These are phyloP conservation scores for Myxocyprinus asiaticus DNA, from an alignment of 2,113 vertebrate genomes.

Conservation along the genomic window DNA sequence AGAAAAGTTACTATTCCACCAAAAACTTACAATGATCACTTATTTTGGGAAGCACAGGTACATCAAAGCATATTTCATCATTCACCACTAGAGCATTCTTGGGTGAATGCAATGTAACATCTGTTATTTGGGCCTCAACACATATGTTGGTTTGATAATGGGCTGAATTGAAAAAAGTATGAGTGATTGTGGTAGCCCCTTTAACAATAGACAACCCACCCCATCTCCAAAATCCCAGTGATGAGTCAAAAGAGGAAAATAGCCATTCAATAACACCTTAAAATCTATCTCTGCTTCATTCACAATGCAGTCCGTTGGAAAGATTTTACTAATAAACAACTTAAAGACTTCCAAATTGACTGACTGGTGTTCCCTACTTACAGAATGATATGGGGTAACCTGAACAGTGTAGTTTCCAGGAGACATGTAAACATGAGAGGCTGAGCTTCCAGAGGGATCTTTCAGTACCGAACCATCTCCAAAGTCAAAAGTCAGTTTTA, in stretches of 20 bases:
- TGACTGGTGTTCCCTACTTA: slow-evolving; percentile 60
- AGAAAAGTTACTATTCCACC: slow-evolving; percentile 63
- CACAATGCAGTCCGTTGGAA: slow-evolving; percentile 62
- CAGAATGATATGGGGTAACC: slow-evolving; percentile 65
- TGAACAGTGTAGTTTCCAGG: slow-evolving; percentile 69
- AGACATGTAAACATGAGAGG: slow-evolving; percentile 67
- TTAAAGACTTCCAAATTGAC: slow-evolving; percentile 63
- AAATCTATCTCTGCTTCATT: slow-evolving; percentile 56
- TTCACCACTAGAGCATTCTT: slow-evolving; percentile 55
- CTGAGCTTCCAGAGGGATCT: slow-evolving; percentile 54
- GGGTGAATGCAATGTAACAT: slow-evolving; percentile 56
- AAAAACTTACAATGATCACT: slow-evolving; percentile 58
- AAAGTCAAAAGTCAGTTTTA: slow-evolving; percentile 75
- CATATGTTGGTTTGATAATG: slow-evolving; percentile 62
- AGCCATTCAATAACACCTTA: slow-evolving; percentile 63
- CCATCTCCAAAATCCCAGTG: slow-evolving; percentile 76
- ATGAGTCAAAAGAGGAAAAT: slow-evolving; percentile 60
- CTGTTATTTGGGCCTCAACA: slow-evolving; percentile 63
- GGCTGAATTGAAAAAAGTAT: slow-evolving; percentile 60
- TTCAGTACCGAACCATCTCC: slow-evolving; percentile 67
- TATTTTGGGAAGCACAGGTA: slow-evolving; percentile 54
- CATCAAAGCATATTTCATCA: slow-evolving; percentile 66
- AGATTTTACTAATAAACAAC: slow-evolving; percentile 64
- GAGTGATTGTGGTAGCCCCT: slow-evolving; percentile 59
- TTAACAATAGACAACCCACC: slow-evolving; percentile 44